phyloP scores from a whole-genome alignment of 2,797 vertebrate species.

The Steatocranus sp. region DNA sequence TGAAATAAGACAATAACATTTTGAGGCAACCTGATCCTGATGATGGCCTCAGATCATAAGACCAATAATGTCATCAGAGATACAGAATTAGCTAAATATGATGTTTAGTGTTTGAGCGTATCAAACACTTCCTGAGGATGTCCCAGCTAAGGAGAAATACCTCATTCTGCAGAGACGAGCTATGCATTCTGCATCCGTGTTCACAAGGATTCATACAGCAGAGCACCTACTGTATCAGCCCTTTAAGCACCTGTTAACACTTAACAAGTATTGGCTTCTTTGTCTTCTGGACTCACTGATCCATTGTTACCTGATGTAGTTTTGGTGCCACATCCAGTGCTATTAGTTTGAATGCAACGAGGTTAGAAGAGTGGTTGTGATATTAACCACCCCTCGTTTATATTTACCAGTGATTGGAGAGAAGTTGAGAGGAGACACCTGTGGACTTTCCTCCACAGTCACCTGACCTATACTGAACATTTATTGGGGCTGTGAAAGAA shows the following conservation, averaged over 20 bases:
- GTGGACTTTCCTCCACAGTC: background rate
- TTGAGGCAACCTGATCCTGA: background rate
- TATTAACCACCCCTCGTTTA: background rate
- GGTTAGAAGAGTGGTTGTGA: background rate
- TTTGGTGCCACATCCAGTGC: background rate
- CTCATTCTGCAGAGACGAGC: background rate
- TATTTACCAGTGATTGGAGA: background rate
- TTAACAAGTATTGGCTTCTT: background rate
- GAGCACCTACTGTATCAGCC: background rate
- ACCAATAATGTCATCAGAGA: background rate
- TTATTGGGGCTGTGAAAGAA: background rate
- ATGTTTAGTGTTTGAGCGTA: background rate
- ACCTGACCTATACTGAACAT: background rate
- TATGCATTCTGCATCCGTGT: rapidly evolving
- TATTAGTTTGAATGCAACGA: background rate
- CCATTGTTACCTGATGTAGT: background rate
- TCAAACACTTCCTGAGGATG: background rate
- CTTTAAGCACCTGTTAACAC: background rate
- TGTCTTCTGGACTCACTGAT: background rate
- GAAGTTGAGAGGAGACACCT: background rate
- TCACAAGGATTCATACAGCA: background rate
- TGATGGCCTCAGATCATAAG: rapidly evolving
- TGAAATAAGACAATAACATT: background rate
- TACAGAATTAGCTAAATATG: background rate
- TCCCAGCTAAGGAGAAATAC: background rate